These are phyloP conservation scores for Amphiura filiformis DNA, from an alignment of 35 echinoderm and acorn worm species.

Conservation along the genomic window DNA sequence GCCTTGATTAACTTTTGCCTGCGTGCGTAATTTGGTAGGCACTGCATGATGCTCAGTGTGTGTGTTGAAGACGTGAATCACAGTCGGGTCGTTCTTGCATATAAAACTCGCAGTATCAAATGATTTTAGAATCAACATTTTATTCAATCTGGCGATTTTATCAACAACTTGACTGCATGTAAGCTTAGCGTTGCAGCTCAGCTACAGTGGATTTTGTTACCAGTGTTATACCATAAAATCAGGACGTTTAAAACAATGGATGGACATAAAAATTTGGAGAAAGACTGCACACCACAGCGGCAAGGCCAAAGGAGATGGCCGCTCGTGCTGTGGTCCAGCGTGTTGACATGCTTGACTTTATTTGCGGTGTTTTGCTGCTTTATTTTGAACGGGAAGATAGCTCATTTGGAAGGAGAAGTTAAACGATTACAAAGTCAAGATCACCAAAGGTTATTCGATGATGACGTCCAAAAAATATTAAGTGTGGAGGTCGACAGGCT, in stretches of 20 bases:
- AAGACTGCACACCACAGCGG: not conserved
- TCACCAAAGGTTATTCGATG: not conserved
- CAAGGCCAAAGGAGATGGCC: not conserved
- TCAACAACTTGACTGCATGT: too few species aligned
- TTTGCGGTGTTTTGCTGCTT: not conserved
- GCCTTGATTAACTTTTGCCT: not conserved
- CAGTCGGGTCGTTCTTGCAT: too few species aligned
- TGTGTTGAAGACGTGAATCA: too few species aligned
- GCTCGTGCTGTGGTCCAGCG: not conserved
- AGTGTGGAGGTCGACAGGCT: not conserved
- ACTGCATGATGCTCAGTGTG: not conserved
- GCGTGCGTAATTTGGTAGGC: slow-evolving; percentile 7
- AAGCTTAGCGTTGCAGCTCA: too few species aligned
- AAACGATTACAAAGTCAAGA: not conserved
- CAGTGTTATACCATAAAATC: too few species aligned
- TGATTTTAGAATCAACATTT: too few species aligned
- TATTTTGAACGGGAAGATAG: not conserved
- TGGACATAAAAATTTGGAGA: not conserved
- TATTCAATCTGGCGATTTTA: too few species aligned
- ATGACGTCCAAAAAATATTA: not conserved
- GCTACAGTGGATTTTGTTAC: too few species aligned
- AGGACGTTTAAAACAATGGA: slow-evolving; percentile 2
- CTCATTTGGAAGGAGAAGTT: not conserved
- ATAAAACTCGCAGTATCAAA: too few species aligned
- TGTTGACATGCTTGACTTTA: not conserved